Percentiles rank a stretch among this genome's conserved stretches.
phyloP scores from a whole-genome alignment of 2,888 invertebrate species.

The Pristionchus entomophagus region DNA sequence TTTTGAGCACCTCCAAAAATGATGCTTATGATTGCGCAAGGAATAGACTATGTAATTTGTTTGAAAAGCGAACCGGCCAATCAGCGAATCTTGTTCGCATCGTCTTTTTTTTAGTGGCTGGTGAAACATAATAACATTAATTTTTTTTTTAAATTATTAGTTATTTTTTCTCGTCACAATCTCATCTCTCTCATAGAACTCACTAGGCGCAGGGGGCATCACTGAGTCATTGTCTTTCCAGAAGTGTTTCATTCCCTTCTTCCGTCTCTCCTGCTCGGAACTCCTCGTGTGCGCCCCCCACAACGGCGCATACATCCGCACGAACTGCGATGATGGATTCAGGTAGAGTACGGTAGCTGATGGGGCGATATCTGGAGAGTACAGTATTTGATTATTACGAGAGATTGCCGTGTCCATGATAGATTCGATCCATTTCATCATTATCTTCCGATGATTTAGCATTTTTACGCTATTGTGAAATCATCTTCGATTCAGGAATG shows the following conservation, averaged over 20 bases:
- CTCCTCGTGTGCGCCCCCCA: constrained; percentile 4
- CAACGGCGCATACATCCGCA: constrained; percentile 3
- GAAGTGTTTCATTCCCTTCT: constrained; percentile 12
- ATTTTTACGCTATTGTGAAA: no score
- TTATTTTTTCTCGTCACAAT: background rate
- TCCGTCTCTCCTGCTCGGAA: constrained; percentile 41
- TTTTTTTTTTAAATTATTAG: background rate
- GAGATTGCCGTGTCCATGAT: background rate
- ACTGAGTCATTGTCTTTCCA: background rate
- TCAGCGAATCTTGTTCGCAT: no score
- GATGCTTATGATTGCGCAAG: no score
- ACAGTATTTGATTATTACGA: background rate
- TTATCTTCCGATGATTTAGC: no score
- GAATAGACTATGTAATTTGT: no score
- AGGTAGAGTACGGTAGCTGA: background rate
- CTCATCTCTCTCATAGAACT: background rate
- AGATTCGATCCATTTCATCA: background rate
- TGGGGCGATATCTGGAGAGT: no score
- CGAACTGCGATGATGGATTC: constrained; percentile 40
- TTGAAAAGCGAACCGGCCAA: no score
- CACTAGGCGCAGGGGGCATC: background rate
- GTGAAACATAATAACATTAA: no score
- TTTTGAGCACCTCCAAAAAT: no score
- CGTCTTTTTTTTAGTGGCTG: no score
- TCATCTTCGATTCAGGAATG: no score